phyloP scores from a whole-genome alignment of 1,140 invertebrate genomes.

The Glossosoma conforme region DNA sequence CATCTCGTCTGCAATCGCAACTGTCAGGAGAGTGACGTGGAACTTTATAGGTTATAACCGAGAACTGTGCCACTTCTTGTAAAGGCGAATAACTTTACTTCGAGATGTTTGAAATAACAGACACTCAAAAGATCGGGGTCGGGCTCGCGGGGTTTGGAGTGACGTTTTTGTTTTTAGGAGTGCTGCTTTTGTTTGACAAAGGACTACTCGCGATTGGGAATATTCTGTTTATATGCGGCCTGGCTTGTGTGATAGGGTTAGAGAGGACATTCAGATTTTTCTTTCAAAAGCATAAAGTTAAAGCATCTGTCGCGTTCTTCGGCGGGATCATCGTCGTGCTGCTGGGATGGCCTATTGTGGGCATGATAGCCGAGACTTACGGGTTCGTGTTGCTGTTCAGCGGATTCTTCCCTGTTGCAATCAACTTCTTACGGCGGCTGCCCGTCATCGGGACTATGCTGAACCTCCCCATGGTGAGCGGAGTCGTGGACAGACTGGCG shows the following conservation, averaged over 20 bases:
- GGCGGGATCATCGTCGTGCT: constrained; percentile 92
- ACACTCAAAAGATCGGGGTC: constrained; percentile 90
- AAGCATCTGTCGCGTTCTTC: constrained; percentile 88
- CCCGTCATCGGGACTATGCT: constrained; percentile 69
- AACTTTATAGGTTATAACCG: constrained; percentile 19
- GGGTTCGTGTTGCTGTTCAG: constrained; percentile 80
- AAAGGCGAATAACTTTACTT: not conserved
- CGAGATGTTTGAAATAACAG: constrained; percentile 67
- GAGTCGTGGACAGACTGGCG: constrained; percentile 54
- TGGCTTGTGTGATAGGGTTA: constrained; percentile 94
- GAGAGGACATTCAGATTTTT: constrained; percentile 96
- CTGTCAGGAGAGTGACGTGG: constrained; percentile 19
- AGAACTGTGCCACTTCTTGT: not conserved
- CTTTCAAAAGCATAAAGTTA: constrained; percentile 95
- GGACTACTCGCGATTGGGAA: constrained; percentile 97
- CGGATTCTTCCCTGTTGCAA: constrained; percentile 83
- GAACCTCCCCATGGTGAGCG: constrained; percentile 68
- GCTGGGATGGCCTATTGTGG: constrained; percentile 93
- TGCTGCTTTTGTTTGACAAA: constrained; percentile 95
- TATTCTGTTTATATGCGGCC: constrained; percentile 91
- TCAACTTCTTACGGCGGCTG: constrained; percentile 79
- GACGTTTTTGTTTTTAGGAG: constrained; percentile 91
- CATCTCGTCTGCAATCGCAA: not conserved
- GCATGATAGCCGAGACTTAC: constrained; percentile 94
- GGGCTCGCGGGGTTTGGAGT: constrained; percentile 95